phyloP scores from a whole-genome alignment of 2,113 vertebrate genomes.

The Ceuthmochares aereus region DNA sequence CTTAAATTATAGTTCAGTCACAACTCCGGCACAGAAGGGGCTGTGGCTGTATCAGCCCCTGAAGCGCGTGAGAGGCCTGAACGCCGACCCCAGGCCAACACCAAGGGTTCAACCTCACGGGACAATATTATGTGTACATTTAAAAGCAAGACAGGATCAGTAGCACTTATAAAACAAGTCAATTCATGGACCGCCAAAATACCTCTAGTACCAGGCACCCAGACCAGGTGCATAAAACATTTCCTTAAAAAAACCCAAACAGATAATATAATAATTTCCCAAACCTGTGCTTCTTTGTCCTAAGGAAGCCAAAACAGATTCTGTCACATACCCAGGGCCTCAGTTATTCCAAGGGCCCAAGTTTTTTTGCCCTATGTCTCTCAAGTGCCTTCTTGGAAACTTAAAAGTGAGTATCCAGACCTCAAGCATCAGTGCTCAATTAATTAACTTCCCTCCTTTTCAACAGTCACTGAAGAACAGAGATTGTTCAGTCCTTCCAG shows the following conservation, averaged over 20 bases:
- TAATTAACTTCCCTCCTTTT: background rate
- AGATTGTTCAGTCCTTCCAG: background rate
- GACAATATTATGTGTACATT: slow-evolving; percentile 53
- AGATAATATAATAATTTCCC: background rate
- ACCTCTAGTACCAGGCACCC: slow-evolving; percentile 58
- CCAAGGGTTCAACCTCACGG: slow-evolving; percentile 58
- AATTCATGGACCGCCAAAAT: slow-evolving; percentile 60
- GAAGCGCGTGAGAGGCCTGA: slow-evolving; percentile 45
- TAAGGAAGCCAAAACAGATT: slow-evolving; percentile 21
- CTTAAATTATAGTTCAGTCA: background rate
- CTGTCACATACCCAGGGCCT: background rate
- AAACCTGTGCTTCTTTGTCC: slow-evolving; percentile 35
- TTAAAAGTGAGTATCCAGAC: background rate
- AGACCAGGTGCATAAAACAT: background rate
- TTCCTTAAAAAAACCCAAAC: background rate
- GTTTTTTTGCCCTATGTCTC: background rate
- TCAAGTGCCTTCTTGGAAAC: slow-evolving; percentile 11
- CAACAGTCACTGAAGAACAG: background rate
- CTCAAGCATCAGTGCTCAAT: background rate
- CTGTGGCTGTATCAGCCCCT: slow-evolving; percentile 42
- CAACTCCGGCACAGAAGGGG: slow-evolving; percentile 23
- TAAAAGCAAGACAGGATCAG: slow-evolving; percentile 66
- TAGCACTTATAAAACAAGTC: slow-evolving; percentile 64
- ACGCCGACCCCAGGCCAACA: slow-evolving; percentile 45
- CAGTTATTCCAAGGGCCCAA: background rate